Conservation (phyloP, 2,888 invertebrate genomes). For the Venusia cambrica region DNA sequence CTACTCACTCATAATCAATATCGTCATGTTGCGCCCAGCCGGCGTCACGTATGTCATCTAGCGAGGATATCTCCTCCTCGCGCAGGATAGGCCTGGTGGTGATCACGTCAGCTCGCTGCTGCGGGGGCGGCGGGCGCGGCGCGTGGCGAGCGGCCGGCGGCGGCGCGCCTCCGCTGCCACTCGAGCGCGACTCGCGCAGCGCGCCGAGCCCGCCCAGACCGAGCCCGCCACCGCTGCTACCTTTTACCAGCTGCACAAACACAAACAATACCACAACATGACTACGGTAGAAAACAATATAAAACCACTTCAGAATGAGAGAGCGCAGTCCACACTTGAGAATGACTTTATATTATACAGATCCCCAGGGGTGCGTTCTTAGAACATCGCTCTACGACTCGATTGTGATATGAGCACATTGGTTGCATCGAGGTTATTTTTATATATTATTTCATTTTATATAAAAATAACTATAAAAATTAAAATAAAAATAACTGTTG, state of each 20-base stretch:
- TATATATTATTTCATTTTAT: no score
- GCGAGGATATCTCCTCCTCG: conserved; percentile 94
- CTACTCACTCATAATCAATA: conserved; percentile 92
- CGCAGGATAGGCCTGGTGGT: conserved; percentile 92
- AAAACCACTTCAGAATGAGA: no score
- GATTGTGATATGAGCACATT: no score
- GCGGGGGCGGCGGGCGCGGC: conserved; percentile 56
- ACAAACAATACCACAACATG: conserved; percentile 12
- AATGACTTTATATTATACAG: no score
- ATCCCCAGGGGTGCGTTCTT: no score
- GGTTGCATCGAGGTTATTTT: no score
- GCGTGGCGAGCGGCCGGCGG: conserved; percentile 35
- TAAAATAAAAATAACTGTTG: no score
- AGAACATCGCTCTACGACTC: no score
- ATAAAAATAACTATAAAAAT: no score
- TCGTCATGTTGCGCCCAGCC: conserved; percentile 97
- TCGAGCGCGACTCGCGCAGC: conserved; percentile 57
- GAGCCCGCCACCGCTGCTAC: conserved; percentile 68
- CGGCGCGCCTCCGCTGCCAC: no score
- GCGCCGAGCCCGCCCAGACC: conserved; percentile 67
- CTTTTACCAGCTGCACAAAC: conserved; percentile 69
- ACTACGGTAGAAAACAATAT: no score
- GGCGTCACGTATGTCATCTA: conserved; percentile 94
- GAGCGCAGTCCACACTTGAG: no score
- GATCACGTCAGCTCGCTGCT: conserved; percentile 83